These are phyloP conservation scores for Dermolepida albohirtum DNA, from an alignment of 2,888 invertebrate species.

Conservation along the genomic window DNA sequence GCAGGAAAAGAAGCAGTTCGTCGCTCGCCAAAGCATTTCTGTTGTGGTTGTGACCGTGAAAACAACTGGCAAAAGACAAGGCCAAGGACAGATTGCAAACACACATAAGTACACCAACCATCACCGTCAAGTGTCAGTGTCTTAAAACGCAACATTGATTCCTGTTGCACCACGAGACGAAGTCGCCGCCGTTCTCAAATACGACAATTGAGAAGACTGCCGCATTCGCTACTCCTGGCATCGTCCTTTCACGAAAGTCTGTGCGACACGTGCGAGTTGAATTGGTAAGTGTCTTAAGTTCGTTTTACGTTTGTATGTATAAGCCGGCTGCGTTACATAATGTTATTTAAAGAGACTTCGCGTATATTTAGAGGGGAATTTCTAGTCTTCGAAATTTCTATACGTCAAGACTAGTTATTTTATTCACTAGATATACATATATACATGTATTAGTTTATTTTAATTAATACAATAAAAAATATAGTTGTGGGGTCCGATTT, in stretches of 20 bases:
- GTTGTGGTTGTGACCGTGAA: constrained; percentile 65
- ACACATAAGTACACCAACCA: constrained; percentile 25
- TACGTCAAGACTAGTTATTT: too few relatives aligned
- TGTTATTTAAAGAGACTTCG: too few relatives aligned
- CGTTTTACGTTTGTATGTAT: background rate
- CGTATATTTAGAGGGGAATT: too few relatives aligned
- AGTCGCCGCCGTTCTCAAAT: too few relatives aligned
- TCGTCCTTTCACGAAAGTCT: background rate
- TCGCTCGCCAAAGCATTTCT: constrained; percentile 65
- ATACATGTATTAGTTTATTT: too few relatives aligned
- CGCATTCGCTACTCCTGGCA: background rate
- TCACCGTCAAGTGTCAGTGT: background rate
- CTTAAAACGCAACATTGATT: background rate
- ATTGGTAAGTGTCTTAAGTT: constrained; percentile 5
- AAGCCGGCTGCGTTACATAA: too few relatives aligned
- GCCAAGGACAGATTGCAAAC: constrained; percentile 59
- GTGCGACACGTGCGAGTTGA: background rate
- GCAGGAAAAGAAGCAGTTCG: constrained; percentile 65
- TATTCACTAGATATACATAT: too few relatives aligned
- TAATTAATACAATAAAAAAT: too few relatives aligned
- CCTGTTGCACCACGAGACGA: background rate
- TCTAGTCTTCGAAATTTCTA: too few relatives aligned
- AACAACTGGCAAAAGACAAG: constrained; percentile 61
- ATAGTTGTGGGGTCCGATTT: too few relatives aligned
- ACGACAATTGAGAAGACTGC: background rate